Evolutionary conservation across 53 echinoderm and acorn worm genomes (phyloP).

Genomic region (Paelopatides confundens): DNA sequence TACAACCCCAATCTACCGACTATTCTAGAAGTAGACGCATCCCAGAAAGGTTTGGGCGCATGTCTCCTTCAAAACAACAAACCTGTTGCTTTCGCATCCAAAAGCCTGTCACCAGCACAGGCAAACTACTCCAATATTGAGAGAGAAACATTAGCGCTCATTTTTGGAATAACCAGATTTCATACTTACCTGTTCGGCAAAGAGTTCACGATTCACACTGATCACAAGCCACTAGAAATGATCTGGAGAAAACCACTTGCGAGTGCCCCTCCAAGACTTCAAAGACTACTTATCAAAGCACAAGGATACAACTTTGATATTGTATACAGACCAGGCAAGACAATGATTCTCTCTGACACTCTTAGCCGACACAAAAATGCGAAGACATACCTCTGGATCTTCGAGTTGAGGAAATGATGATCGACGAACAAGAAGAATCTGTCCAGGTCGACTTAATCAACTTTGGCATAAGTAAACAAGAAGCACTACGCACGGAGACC

Average conservation of each 20-base stretch:
- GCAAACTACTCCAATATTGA: slow-evolving; percentile 75
- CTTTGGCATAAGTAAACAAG: slow-evolving; percentile 63
- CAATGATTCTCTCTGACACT: slow-evolving; percentile 68
- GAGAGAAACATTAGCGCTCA: slow-evolving; percentile 58
- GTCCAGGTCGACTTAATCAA: slow-evolving; percentile 56
- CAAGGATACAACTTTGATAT: slow-evolving; percentile 73
- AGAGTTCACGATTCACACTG: slow-evolving; percentile 59
- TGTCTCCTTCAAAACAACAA: slow-evolving; percentile 34
- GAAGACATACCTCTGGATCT: slow-evolving; percentile 29
- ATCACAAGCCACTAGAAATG: slow-evolving; percentile 76
- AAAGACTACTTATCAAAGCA: slow-evolving; percentile 70
- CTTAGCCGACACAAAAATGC: slow-evolving; percentile 46
- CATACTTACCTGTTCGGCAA: slow-evolving; percentile 68
- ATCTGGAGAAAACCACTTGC: slow-evolving; percentile 64
- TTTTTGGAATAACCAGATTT: slow-evolving; percentile 59
- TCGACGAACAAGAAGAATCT: background rate
- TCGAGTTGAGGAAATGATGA: slow-evolving; percentile 31
- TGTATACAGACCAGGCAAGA: slow-evolving; percentile 56
- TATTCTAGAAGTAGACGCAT: background rate
- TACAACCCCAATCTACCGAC: slow-evolving; percentile 27
- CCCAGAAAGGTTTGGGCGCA: background rate
- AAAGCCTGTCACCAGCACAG: slow-evolving; percentile 58
- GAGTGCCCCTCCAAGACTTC: slow-evolving; percentile 64
- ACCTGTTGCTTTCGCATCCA: slow-evolving; percentile 73
- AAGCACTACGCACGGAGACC: slow-evolving; percentile 45